Evolutionary conservation across 2,113 vertebrate species (phyloP).

Genomic region (Notechis scutatus): DNA sequence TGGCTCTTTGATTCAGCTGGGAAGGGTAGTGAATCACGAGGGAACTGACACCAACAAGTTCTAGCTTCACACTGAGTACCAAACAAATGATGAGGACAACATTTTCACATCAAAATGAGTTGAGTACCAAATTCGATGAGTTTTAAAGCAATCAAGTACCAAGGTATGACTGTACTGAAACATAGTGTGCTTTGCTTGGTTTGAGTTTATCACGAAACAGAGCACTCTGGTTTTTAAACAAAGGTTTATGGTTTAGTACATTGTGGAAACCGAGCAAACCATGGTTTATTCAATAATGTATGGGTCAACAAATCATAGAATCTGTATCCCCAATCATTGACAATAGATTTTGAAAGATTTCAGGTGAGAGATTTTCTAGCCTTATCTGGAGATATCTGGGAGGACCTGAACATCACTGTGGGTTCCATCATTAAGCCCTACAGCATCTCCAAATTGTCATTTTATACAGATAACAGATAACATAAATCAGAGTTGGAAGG

Average conservation of each 20-base stretch:
- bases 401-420: not conserved
- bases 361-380: not conserved
- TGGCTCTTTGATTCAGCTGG: not conserved
- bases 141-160: not conserved
- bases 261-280: not conserved
- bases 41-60: not conserved
- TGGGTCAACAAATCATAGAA: not conserved
- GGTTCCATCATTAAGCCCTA: not conserved
- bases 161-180: not conserved
- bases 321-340: not conserved
- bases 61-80: not conserved
- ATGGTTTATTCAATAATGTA: not conserved
- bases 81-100: not conserved
- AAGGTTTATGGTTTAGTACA: not conserved
- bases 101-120: not conserved
- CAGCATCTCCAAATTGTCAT: not conserved
- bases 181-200: not conserved
- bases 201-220: not conserved
- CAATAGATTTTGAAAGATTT: not conserved
- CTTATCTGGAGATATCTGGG: not conserved
- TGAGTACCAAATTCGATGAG: not conserved
- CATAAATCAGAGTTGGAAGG: too few relatives aligned
- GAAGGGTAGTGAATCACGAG: not conserved
- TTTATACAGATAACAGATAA: not conserved
- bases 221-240: not conserved